Conservation (phyloP, 2,797 vertebrate species). For the Anguilla marmorata region DNA sequence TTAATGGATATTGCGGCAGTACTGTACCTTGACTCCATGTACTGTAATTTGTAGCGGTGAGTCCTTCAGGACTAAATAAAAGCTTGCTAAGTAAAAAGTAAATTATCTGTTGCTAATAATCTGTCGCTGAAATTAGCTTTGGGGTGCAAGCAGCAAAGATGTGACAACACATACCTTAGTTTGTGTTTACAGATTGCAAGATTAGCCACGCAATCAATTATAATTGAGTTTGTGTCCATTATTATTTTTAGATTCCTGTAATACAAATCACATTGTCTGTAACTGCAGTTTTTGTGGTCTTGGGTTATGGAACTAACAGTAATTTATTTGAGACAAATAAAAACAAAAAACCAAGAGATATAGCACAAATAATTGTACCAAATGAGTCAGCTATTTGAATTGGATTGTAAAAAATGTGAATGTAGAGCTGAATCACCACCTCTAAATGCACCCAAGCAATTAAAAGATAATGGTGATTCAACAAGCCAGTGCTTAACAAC, state of each 20-base stretch:
- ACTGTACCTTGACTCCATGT: not conserved
- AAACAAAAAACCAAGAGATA: not conserved
- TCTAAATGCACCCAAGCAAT: not conserved
- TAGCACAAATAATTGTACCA: not conserved
- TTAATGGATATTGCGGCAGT: not conserved
- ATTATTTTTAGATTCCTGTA: not conserved
- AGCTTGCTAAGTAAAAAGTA: not conserved
- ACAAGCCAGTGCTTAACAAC: not conserved
- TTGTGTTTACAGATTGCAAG: not conserved
- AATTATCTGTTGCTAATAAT: not conserved
- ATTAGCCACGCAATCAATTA: not conserved
- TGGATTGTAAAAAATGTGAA: not conserved
- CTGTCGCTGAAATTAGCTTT: not conserved
- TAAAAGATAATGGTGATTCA: not conserved
- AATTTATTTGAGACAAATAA: not conserved
- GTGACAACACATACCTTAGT: not conserved
- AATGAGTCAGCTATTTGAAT: not conserved
- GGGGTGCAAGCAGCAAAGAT: not conserved
- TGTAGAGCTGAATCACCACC: not conserved
- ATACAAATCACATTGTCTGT: not conserved
- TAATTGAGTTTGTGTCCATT: not conserved
- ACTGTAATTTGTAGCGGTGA: not conserved
- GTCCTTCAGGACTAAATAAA: not conserved
- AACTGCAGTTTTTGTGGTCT: not conserved
- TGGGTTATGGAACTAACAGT: not conserved